phyloP scores from a whole-genome alignment of 1,140 invertebrate genomes.

The Drosophila oshimai region DNA sequence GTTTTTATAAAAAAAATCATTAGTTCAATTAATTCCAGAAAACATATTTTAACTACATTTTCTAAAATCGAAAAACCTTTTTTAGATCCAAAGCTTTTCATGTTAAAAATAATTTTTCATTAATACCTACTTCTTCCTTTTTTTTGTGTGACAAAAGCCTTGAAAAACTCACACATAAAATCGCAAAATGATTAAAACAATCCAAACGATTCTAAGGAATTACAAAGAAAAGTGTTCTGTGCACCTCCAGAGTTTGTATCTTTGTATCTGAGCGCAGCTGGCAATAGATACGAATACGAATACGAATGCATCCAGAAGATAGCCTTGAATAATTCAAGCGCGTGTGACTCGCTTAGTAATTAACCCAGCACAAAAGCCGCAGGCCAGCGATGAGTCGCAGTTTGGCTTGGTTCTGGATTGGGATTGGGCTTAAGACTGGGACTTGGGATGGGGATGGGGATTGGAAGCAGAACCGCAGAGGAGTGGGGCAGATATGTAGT shows the following conservation, averaged over 20 bases:
- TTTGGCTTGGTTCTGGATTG: constrained; percentile 14
- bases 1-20: too few relatives aligned
- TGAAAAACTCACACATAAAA: too few relatives aligned
- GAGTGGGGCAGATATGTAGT: not conserved
- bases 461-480: not conserved
- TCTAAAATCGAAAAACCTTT: too few relatives aligned
- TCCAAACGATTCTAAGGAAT: not conserved
- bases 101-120: too few relatives aligned
- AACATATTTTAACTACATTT: too few relatives aligned
- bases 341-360: constrained; percentile 81
- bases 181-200: too few relatives aligned
- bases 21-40: too few relatives aligned
- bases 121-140: too few relatives aligned
- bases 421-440: constrained; percentile 20
- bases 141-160: too few relatives aligned
- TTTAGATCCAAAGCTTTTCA: too few relatives aligned
- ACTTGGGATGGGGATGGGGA: constrained; percentile 14
- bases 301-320: constrained; percentile 51
- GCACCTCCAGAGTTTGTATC: constrained; percentile 13
- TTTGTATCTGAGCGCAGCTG: constrained; percentile 41
- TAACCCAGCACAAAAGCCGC: constrained; percentile 77
- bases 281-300: constrained; percentile 63
- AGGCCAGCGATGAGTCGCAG: constrained; percentile 63
- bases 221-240: not conserved
- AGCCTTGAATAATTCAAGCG: constrained; percentile 81